Evolutionary conservation across 2,113 vertebrate genomes (phyloP).

Genomic region (Pelusios castaneus): DNA sequence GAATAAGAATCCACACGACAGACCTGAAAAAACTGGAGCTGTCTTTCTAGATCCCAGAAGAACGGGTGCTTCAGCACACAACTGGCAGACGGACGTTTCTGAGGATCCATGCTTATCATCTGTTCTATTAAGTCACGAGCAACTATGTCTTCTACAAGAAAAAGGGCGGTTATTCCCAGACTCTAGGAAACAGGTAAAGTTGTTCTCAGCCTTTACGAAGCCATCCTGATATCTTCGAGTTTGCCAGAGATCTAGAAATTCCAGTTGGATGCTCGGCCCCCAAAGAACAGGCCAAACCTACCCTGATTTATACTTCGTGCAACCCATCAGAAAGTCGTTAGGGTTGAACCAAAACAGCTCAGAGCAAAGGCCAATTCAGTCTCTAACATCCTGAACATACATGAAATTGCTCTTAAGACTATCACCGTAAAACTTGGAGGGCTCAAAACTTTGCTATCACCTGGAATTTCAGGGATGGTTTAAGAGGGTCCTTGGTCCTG

Average conservation of each 20-base stretch:
- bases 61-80: constrained; percentile 94
- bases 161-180: not conserved
- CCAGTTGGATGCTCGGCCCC: not conserved
- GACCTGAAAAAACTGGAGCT: constrained; percentile 99
- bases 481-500: too few species aligned
- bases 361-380: not conserved
- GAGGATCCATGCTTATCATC: constrained; percentile 93
- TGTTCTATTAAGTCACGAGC: constrained; percentile 90
- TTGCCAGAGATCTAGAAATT: not conserved
- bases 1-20: not conserved
- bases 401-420: not conserved
- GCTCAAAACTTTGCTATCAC: not conserved
- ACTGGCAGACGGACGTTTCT: constrained; percentile 88
- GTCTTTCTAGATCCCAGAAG: constrained; percentile 96
- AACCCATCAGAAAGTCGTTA: not conserved
- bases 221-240: not conserved
- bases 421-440: not conserved
- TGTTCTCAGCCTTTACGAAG: not conserved
- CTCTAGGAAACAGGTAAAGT: not conserved
- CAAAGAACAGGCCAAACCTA: not conserved
- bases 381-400: not conserved
- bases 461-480: not conserved
- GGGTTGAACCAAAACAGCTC: rapidly evolving
- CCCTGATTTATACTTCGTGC: not conserved
- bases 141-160: constrained; percentile 84